A percentile compares a stretch with the other conserved stretches of the same genome.
Evolutionary conservation across 2,113 vertebrate genomes (phyloP).

Genomic region (Terrapene triunguis): DNA sequence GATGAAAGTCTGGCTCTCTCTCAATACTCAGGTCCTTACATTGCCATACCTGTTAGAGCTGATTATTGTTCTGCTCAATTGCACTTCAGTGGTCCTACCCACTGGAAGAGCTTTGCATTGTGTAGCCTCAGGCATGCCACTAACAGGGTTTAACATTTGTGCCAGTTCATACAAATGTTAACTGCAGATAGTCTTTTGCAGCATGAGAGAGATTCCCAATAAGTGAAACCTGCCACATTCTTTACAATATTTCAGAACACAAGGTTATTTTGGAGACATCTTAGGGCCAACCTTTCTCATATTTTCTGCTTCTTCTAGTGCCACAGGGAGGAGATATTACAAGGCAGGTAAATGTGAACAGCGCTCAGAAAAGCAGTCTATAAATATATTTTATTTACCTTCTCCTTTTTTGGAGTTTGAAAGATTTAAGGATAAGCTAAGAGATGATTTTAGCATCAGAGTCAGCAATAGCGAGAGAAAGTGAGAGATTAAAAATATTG

Average conservation of each 20-base stretch:
- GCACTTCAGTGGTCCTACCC: accelerated
- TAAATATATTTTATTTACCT: neutral
- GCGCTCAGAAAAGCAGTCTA: neutral
- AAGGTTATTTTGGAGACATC: neutral
- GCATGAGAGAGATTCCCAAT: neutral
- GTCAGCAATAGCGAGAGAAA: neutral
- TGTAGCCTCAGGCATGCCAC: neutral
- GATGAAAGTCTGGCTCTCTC: neutral
- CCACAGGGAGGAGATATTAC: neutral
- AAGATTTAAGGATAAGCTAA: neutral
- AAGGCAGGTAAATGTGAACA: neutral
- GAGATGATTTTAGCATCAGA: neutral
- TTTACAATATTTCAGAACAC: neutral
- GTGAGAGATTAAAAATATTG: neutral
- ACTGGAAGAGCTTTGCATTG: neutral
- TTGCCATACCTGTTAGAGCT: neutral
- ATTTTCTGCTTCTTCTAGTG: neutral
- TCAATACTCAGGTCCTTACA: neutral
- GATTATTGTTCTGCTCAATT: neutral
- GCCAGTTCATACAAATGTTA: neutral
- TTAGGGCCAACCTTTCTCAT: neutral
- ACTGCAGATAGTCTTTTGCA: neutral
- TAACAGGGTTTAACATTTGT: neutral
- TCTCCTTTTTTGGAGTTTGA: neutral
- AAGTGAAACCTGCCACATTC: neutral